Conservation (phyloP, 2,888 invertebrate species). For the Lathronympha strigana region DNA sequence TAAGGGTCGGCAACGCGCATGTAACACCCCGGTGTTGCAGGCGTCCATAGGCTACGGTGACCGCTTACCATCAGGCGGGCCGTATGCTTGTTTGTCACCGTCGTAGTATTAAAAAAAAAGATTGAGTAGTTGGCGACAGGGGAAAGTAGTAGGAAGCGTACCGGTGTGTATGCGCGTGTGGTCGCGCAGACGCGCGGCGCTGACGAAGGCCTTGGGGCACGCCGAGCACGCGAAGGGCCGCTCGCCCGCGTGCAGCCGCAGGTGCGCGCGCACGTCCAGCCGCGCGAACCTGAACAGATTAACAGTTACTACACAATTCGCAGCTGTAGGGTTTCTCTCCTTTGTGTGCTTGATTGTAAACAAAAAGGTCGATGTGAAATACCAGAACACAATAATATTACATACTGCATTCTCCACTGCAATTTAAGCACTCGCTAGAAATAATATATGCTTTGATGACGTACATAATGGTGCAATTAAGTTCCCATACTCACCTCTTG, state of each 20-base stretch:
- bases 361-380: slow-evolving; percentile 73
- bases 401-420: not conserved
- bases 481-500: slow-evolving; percentile 52
- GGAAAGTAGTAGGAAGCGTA: no score
- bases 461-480: no score
- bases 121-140: no score
- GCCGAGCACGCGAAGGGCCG: slow-evolving; percentile 80
- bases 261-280: slow-evolving; percentile 73
- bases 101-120: no score
- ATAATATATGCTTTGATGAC: no score
- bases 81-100: no score
- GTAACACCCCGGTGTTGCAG: no score
- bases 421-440: not conserved
- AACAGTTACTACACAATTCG: slow-evolving; percentile 64
- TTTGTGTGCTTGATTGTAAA: slow-evolving; percentile 79
- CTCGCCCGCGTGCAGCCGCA: slow-evolving; percentile 82
- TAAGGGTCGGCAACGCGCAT: no score
- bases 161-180: slow-evolving; percentile 73
- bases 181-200: slow-evolving; percentile 63
- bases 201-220: slow-evolving; percentile 67
- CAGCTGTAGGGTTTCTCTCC: slow-evolving; percentile 76
- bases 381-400: slow-evolving; percentile 47
- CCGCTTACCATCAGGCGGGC: no score
- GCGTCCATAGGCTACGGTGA: no score
- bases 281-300: slow-evolving; percentile 65